A percentile compares a stretch with the other conserved stretches of the same genome.
These are phyloP conservation scores for Gobio occitaniae DNA, from an alignment of 2,797 vertebrate genomes.

Conservation along the genomic window DNA sequence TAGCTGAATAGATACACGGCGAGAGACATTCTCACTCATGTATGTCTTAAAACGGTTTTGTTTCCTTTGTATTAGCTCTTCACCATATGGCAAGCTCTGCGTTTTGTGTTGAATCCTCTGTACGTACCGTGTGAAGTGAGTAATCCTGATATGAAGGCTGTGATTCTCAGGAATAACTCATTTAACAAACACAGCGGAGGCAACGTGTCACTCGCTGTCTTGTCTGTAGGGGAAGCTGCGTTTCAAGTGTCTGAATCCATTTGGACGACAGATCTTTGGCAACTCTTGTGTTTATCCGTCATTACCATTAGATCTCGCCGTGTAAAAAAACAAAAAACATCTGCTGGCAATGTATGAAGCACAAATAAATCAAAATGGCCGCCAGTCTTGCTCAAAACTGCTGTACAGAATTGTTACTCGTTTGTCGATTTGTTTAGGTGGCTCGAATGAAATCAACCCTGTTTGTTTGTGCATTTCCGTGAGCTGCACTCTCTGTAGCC, in stretches of 20 bases:
- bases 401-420: slow-evolving; percentile 51
- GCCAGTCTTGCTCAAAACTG: slow-evolving; percentile 38
- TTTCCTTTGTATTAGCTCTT: slow-evolving; percentile 18
- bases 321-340: slow-evolving; percentile 61
- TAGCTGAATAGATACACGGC: neutral
- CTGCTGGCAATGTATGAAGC: slow-evolving; percentile 57
- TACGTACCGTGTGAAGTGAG: neutral
- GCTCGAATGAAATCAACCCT: slow-evolving; percentile 63
- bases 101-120: slow-evolving; percentile 13
- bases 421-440: slow-evolving; percentile 56
- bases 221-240: slow-evolving; percentile 55
- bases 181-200: slow-evolving; percentile 38
- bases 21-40: neutral
- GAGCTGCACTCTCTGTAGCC: slow-evolving; percentile 29
- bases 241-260: slow-evolving; percentile 40
- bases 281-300: slow-evolving; percentile 72
- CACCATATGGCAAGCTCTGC: neutral
- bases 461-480: slow-evolving; percentile 62
- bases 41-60: neutral
- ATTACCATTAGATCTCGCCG: slow-evolving; percentile 62
- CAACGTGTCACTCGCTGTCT: slow-evolving; percentile 37
- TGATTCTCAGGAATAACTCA: slow-evolving; percentile 16
- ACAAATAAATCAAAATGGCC: slow-evolving; percentile 54
- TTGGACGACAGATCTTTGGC: slow-evolving; percentile 83
- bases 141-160: neutral